A percentile compares a stretch with the other conserved stretches of the same genome.
Conservation (phyloP, 2,797 vertebrate genomes). For the Apodemus agrarius region DNA sequence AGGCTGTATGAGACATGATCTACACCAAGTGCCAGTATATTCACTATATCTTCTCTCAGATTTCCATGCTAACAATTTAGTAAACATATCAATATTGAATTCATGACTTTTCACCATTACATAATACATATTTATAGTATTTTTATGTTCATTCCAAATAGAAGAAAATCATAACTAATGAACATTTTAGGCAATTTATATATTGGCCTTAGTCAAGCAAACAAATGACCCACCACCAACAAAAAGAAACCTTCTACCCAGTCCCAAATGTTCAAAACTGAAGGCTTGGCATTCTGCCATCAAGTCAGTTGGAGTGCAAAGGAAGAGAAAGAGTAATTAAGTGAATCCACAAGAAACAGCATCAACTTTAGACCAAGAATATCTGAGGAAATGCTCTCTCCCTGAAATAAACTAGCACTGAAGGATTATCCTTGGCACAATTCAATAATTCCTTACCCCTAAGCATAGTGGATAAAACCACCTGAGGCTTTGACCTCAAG, state of each 20-base stretch:
- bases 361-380: conserved; percentile 42
- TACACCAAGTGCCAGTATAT: background rate
- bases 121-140: background rate
- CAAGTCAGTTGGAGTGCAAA: conserved; percentile 23
- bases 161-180: conserved; percentile 50
- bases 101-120: conserved; percentile 29
- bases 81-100: conserved; percentile 43
- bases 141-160: conserved; percentile 29
- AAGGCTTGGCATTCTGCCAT: conserved; percentile 11
- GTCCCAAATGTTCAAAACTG: conserved; percentile 40
- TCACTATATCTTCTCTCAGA: conserved; percentile 34
- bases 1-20: background rate
- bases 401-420: conserved; percentile 10
- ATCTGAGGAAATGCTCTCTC: conserved; percentile 10
- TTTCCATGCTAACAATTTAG: conserved; percentile 43
- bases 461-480: background rate
- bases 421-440: background rate
- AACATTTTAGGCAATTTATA: conserved; percentile 58
- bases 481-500: background rate
- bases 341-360: background rate
- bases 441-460: background rate
- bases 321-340: conserved; percentile 34
- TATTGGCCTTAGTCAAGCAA: conserved; percentile 48
- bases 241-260: background rate
- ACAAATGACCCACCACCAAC: background rate